phyloP scores from a whole-genome alignment of 2,797 vertebrate genomes.

The Carduelis carduelis region DNA sequence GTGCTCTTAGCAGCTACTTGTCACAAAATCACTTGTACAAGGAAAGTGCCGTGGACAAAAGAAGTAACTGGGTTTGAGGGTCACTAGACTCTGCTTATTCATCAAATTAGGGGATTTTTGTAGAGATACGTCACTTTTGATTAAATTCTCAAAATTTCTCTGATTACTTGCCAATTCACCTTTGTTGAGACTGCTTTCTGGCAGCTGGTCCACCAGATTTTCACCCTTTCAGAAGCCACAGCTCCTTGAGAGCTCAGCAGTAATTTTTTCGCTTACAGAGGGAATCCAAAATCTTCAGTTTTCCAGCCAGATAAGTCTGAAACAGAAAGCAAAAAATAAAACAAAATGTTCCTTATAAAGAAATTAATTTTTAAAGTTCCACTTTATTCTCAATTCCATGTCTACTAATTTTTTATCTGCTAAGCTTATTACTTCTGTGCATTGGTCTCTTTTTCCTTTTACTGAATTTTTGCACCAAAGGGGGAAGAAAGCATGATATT shows the following conservation, averaged over 20 bases:
- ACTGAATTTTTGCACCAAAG: background rate
- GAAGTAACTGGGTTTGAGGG: background rate
- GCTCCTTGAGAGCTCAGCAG: background rate
- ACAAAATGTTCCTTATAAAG: background rate
- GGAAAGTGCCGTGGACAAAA: background rate
- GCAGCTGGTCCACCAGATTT: background rate
- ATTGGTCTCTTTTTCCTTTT: background rate
- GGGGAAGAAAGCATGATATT: background rate
- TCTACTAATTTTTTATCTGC: background rate
- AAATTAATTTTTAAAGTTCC: background rate
- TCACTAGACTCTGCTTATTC: background rate
- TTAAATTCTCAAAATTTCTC: background rate
- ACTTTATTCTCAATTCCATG: background rate
- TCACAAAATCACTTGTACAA: background rate
- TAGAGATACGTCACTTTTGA: background rate
- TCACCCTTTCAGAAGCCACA: background rate
- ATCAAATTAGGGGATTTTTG: background rate
- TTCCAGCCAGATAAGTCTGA: background rate
- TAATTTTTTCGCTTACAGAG: background rate
- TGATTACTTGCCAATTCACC: background rate
- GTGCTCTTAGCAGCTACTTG: background rate
- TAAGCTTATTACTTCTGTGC: background rate
- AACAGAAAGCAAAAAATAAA: background rate
- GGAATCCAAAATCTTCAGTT: background rate
- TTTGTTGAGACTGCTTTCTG: background rate